Evolutionary conservation across 2,113 vertebrate species (phyloP).

Genomic region (Upupa epops): DNA sequence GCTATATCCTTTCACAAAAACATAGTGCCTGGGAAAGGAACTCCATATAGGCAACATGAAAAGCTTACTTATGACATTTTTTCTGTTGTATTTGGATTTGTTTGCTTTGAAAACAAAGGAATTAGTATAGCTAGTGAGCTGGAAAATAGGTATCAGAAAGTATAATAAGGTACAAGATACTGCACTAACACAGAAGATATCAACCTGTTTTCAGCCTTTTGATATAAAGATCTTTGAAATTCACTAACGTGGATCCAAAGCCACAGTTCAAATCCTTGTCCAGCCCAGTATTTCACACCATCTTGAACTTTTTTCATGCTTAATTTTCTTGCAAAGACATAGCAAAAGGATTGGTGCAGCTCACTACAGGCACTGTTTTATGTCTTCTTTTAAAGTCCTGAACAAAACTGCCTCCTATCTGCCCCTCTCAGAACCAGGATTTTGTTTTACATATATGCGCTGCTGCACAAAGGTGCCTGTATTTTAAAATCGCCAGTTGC

Average conservation of each 20-base stretch:
- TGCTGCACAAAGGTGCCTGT: neutral
- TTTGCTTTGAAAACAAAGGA: slow-evolving; percentile 11
- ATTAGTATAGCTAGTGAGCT: neutral
- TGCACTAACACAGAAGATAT: neutral
- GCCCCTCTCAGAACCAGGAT: neutral
- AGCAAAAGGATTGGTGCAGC: neutral
- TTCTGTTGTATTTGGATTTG: neutral
- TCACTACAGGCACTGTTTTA: neutral
- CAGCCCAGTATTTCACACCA: neutral
- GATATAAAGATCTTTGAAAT: neutral
- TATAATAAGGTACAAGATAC: neutral
- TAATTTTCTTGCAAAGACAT: neutral
- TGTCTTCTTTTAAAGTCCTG: neutral
- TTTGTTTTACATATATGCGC: neutral
- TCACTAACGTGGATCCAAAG: neutral
- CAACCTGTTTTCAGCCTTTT: neutral
- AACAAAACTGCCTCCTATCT: neutral
- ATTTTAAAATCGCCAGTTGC: neutral
- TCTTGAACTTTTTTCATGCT: neutral
- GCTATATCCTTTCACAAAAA: neutral
- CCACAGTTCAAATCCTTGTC: neutral
- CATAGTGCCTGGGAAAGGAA: neutral
- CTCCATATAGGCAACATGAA: neutral
- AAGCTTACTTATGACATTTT: neutral
- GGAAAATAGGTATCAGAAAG: neutral